Evolutionary conservation across 1,140 invertebrate species (phyloP).

Genomic region (Oncopodura yosiiana): DNA sequence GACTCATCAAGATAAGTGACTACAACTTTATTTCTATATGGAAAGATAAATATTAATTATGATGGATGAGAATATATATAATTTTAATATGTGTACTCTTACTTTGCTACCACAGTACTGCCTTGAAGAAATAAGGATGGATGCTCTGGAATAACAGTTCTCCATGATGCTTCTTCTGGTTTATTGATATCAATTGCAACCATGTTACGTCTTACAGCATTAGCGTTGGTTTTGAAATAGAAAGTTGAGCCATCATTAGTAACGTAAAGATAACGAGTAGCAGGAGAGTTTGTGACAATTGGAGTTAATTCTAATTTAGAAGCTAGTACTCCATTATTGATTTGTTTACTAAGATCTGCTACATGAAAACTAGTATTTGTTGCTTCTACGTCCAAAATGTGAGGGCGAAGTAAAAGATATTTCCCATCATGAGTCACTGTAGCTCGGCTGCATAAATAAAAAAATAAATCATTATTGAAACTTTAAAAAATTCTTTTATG

Average conservation of each 20-base stretch:
- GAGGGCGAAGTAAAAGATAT: neutral
- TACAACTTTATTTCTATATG: too few species aligned
- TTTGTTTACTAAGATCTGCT: neutral
- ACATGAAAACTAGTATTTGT: neutral
- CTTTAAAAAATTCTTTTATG: neutral
- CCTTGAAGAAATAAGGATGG: neutral
- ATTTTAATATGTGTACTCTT: too few species aligned
- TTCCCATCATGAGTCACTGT: conserved; percentile 4
- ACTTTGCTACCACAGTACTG: too few species aligned
- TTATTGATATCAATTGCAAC: conserved; percentile 1
- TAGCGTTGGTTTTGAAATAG: conserved; percentile 6
- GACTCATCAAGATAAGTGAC: too few species aligned
- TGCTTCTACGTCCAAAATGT: conserved; percentile 1
- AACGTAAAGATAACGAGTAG: neutral
- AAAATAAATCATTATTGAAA: neutral
- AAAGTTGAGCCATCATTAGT: conserved; percentile 3
- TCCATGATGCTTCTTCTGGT: neutral
- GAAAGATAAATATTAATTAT: too few species aligned
- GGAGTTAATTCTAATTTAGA: conserved; percentile 1
- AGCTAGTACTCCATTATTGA: conserved; percentile 6
- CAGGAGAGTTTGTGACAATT: neutral
- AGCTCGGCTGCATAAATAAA: neutral
- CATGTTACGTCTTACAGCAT: neutral
- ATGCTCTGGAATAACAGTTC: conserved; percentile 6
- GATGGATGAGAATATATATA: too few species aligned